A percentile compares a stretch with the other conserved stretches of the same genome.
Evolutionary conservation across 2,113 vertebrate genomes (phyloP).

Genomic region (Pithys albifrons): DNA sequence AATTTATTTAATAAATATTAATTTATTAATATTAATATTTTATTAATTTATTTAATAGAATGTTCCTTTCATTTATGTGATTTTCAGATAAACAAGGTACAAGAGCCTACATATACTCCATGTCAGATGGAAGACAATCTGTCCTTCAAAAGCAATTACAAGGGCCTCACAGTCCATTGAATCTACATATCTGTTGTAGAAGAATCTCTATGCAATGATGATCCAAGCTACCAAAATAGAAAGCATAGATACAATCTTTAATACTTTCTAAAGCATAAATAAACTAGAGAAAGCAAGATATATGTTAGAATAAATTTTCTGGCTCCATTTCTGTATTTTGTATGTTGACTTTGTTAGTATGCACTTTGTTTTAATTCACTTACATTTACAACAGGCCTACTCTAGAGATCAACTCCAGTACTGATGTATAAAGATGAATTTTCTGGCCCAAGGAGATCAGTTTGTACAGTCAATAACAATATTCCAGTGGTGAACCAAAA

Average conservation of each 20-base stretch:
- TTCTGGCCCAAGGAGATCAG: slow-evolving; percentile 57
- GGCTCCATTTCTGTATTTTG: neutral
- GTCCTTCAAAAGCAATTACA: neutral
- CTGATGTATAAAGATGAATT: slow-evolving; percentile 57
- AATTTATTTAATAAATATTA: too few relatives aligned
- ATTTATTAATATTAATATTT: too few relatives aligned
- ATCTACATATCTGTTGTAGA: neutral
- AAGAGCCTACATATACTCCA: neutral
- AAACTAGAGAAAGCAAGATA: neutral
- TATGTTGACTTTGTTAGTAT: neutral
- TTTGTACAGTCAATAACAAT: slow-evolving; percentile 57
- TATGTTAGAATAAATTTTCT: neutral
- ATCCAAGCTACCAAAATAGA: neutral
- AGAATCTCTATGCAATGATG: neutral
- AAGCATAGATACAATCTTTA: neutral
- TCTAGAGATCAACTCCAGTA: neutral
- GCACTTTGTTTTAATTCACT: slow-evolving; percentile 49
- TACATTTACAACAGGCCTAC: slow-evolving; percentile 18
- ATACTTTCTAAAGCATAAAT: neutral
- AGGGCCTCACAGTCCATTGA: neutral
- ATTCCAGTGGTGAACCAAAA: slow-evolving; percentile 45
- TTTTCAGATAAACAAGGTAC: neutral
- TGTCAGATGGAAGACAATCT: neutral
- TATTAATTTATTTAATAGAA: neutral
- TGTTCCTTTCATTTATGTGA: neutral